Evolutionary conservation across 2,113 vertebrate genomes (phyloP).

Genomic region (Muntiacus reevesi): DNA sequence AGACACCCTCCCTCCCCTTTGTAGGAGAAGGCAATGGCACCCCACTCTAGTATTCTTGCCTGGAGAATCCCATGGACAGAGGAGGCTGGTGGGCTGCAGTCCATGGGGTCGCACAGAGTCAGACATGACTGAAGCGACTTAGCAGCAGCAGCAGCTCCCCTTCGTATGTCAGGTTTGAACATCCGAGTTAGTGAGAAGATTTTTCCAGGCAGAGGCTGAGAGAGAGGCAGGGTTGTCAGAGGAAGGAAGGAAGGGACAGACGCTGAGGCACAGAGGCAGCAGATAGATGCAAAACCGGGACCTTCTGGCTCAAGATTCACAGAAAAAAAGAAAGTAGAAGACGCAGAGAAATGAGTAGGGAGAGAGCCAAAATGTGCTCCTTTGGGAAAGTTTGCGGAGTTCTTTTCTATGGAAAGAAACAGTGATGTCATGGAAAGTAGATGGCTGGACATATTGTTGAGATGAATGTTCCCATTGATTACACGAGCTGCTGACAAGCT

Average conservation of each 20-base stretch:
- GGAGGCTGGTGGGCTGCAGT: no score
- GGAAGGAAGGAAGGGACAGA: background rate
- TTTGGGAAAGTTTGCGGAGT: conserved; percentile 39
- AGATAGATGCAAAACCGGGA: background rate
- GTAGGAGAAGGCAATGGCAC: no score
- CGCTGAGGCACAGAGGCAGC: background rate
- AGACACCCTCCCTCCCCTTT: background rate
- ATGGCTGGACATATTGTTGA: conserved; percentile 43
- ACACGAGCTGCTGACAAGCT: conserved; percentile 61
- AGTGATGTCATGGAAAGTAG: conserved; percentile 66
- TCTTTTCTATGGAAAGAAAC: conserved; percentile 45
- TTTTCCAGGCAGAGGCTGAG: background rate
- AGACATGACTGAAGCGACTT: no score
- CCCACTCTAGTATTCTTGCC: no score
- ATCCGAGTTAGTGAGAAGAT: background rate
- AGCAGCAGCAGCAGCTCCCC: no score
- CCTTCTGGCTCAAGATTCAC: background rate
- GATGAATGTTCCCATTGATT: conserved; percentile 59
- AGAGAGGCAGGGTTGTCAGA: background rate
- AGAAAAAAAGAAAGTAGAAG: background rate
- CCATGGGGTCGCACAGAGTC: no score
- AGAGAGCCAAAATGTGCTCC: background rate
- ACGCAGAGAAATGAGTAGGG: background rate
- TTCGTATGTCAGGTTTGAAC: background rate
- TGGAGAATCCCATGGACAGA: no score